These are phyloP conservation scores for Suncus etruscus DNA, from an alignment of 2,113 vertebrate genomes.

Conservation along the genomic window DNA sequence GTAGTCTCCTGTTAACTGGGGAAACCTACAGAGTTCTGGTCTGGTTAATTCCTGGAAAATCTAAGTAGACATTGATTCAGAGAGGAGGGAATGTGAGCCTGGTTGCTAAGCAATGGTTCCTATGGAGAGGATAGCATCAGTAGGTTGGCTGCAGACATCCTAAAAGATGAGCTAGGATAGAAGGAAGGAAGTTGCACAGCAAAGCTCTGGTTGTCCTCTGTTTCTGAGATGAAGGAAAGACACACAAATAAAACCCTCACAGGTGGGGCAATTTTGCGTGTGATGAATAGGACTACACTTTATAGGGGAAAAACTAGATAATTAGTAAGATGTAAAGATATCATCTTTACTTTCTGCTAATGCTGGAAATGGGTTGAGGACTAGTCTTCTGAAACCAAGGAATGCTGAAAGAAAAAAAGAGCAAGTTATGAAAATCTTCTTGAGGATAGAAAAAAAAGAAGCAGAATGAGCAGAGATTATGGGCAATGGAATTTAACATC, in stretches of 20 bases:
- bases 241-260: neutral
- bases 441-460: neutral
- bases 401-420: neutral
- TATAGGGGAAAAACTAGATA: neutral
- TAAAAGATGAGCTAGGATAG: neutral
- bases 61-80: neutral
- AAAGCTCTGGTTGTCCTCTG: neutral
- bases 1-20: neutral
- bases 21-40: neutral
- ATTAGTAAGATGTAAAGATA: neutral
- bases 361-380: neutral
- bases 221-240: conserved; percentile 5
- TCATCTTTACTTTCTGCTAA: neutral
- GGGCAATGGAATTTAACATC: neutral
- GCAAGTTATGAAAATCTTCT: neutral
- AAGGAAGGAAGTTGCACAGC: neutral
- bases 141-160: neutral
- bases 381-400: neutral
- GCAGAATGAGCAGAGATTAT: neutral
- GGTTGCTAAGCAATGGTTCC: conserved; percentile 53
- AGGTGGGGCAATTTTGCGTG: neutral
- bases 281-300: neutral
- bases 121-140: neutral
- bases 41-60: neutral
- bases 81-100: neutral